Evolutionary conservation across 1,140 invertebrate species (phyloP).

Genomic region (Drosophila takahashii): DNA sequence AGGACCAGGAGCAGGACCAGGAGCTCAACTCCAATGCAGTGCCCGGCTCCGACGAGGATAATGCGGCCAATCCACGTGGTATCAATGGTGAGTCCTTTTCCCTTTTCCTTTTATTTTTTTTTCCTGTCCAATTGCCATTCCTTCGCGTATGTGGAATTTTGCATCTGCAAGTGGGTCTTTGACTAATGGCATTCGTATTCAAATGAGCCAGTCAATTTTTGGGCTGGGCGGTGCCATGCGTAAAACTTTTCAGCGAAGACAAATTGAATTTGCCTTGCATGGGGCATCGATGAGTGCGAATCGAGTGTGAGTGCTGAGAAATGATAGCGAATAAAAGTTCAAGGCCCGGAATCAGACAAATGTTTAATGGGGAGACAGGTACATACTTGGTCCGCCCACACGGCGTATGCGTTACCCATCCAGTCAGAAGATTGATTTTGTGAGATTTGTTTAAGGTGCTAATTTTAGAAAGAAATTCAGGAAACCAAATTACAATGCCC

Average conservation of each 20-base stretch:
- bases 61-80: conserved; percentile 69
- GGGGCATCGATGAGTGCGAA: conserved; percentile 13
- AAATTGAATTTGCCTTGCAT: conserved; percentile 63
- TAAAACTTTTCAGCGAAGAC: conserved; percentile 33
- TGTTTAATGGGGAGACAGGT: neutral
- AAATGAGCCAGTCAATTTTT: conserved; percentile 49
- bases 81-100: conserved; percentile 71
- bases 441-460: neutral
- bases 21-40: conserved; percentile 45
- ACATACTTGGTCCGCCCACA: neutral
- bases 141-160: conserved; percentile 51
- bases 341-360: conserved; percentile 11
- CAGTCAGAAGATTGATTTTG: neutral
- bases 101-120: neutral
- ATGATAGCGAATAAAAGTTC: conserved; percentile 29
- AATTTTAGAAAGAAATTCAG: neutral
- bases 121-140: conserved; percentile 1
- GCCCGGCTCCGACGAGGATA: conserved; percentile 63
- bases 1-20: conserved; percentile 50
- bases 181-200: conserved; percentile 74
- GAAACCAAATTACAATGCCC: no score
- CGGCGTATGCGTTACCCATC: neutral
- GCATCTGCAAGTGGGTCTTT: conserved; percentile 23
- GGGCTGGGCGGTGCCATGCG: neutral
- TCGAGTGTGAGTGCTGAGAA: conserved; percentile 3